These are phyloP conservation scores for Poliocrania exsul DNA, from an alignment of 2,797 vertebrate genomes.

Conservation along the genomic window DNA sequence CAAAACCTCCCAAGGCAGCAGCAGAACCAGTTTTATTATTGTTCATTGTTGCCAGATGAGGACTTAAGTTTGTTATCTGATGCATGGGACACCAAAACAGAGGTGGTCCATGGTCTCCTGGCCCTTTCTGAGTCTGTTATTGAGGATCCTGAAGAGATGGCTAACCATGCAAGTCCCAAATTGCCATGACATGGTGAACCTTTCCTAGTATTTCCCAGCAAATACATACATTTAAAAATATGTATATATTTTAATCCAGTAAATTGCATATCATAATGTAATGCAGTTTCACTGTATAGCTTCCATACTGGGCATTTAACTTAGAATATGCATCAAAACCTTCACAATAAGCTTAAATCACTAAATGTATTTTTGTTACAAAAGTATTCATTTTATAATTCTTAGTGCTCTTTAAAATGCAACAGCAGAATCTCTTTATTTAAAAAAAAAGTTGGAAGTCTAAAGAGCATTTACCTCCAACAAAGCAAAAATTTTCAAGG, in stretches of 20 bases:
- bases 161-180: accelerated
- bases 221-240: background rate
- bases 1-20: background rate
- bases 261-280: background rate
- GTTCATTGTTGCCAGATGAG: background rate
- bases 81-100: background rate
- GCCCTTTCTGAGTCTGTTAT: background rate
- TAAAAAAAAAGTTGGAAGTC: background rate
- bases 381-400: background rate
- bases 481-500: background rate
- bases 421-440: background rate
- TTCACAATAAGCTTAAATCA: background rate
- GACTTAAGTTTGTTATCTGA: background rate
- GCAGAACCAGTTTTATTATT: background rate
- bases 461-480: background rate
- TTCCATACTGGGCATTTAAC: background rate
- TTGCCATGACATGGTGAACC: accelerated
- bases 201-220: background rate
- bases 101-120: background rate
- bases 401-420: background rate
- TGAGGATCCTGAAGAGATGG: background rate
- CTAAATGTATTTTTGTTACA: background rate
- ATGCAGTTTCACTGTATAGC: background rate
- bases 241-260: background rate
- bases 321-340: background rate